Conservation (phyloP, 2,797 vertebrate species). For the Peromyscus eremicus region DNA sequence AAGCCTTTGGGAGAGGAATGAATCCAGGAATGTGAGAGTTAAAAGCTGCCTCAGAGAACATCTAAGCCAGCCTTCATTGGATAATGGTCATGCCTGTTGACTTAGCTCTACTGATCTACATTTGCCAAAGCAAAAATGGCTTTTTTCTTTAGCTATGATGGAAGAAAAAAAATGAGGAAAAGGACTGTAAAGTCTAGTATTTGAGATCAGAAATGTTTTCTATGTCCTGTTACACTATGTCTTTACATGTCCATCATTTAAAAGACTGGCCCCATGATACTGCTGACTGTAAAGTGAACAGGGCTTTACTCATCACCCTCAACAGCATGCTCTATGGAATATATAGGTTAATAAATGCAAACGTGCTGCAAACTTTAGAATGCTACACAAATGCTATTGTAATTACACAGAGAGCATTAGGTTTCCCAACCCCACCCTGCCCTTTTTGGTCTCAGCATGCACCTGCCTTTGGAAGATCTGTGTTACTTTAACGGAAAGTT, state of each 20-base stretch:
- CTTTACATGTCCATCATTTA: constrained; percentile 38
- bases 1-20: not conserved
- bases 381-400: constrained; percentile 54
- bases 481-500: constrained; percentile 71
- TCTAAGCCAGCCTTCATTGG: not conserved
- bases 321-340: constrained; percentile 33
- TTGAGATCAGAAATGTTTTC: constrained; percentile 16
- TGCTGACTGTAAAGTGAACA: constrained; percentile 19
- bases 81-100: not conserved
- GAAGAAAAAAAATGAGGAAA: not conserved
- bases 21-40: not conserved
- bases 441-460: constrained; percentile 51
- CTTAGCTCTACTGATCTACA: not conserved
- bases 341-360: not conserved
- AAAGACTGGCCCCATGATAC: constrained; percentile 7
- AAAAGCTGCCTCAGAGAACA: not conserved
- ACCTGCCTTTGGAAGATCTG: constrained; percentile 72
- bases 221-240: not conserved
- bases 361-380: constrained; percentile 37
- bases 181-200: not conserved
- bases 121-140: not conserved
- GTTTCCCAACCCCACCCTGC: constrained; percentile 5
- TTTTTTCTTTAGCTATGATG: not conserved
- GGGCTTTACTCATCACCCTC: not conserved
- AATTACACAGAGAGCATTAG: constrained; percentile 31